Percentiles rank a stretch among this genome's conserved stretches.
Evolutionary conservation across 1,140 invertebrate genomes (phyloP).

Genomic region (Himalopsyche phryganea): DNA sequence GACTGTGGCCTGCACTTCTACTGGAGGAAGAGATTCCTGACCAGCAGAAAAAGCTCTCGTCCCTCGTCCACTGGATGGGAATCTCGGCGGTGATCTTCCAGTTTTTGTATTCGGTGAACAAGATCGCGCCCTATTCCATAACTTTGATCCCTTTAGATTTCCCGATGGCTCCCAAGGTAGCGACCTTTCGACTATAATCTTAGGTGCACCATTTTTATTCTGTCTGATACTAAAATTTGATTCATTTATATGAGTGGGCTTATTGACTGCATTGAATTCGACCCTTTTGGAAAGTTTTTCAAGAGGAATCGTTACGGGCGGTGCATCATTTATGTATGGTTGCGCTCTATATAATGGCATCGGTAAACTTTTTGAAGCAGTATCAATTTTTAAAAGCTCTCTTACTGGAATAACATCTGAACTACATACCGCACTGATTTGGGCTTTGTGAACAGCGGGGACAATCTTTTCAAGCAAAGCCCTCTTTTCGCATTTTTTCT

Average conservation of each 20-base stretch:
- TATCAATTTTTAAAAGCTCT: neutral
- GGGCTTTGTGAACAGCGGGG: neutral
- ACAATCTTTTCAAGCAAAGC: conserved; percentile 7
- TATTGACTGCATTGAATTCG: neutral
- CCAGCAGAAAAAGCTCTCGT: conserved; percentile 24
- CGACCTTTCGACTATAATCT: conserved; percentile 15
- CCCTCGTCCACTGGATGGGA: conserved; percentile 10
- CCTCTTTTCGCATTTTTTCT: conserved; percentile 22
- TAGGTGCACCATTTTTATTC: conserved; percentile 13
- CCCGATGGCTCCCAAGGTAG: neutral
- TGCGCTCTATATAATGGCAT: conserved; percentile 26
- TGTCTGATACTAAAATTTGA: neutral
- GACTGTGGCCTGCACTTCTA: conserved; percentile 44
- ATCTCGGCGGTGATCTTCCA: conserved; percentile 12
- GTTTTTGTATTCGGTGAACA: conserved; percentile 27
- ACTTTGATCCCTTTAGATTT: conserved; percentile 6
- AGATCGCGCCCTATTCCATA: conserved; percentile 27
- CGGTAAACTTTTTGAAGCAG: conserved; percentile 9
- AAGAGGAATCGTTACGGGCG: neutral
- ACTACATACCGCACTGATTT: neutral
- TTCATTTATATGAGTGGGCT: no score
- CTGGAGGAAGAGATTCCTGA: conserved; percentile 7
- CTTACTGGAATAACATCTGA: neutral
- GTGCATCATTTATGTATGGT: conserved; percentile 16
- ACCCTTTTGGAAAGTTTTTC: conserved; percentile 1